Conservation (phyloP, 2,113 vertebrate species). For the Cyphomyrus discorhynchus region DNA sequence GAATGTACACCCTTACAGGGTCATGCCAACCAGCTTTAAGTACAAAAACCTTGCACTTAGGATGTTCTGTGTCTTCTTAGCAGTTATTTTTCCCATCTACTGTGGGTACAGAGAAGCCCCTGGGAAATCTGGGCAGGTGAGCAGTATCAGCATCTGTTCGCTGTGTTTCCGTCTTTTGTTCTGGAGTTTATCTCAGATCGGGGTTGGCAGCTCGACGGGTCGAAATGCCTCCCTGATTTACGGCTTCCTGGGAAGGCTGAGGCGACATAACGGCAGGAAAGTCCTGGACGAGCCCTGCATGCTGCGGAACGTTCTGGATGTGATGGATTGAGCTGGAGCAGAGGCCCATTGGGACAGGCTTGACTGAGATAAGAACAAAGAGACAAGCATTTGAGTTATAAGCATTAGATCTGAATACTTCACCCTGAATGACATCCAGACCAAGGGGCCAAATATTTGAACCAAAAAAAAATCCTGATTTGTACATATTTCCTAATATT, state of each 20-base stretch:
- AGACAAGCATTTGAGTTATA: not conserved
- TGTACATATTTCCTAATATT: not conserved
- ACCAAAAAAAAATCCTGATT: not conserved
- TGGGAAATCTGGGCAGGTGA: slow-evolving; percentile 3
- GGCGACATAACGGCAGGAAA: not conserved
- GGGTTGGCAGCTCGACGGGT: not conserved
- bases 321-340: not conserved
- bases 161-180: slow-evolving; percentile 14
- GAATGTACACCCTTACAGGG: not conserved
- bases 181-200: slow-evolving; percentile 13
- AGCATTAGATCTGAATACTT: not conserved
- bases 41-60: not conserved
- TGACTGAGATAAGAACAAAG: not conserved
- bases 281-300: not conserved
- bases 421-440: not conserved
- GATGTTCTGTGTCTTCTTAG: not conserved
- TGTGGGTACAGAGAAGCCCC: not conserved
- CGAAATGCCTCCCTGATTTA: not conserved
- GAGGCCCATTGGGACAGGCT: not conserved
- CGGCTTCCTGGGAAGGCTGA: slow-evolving; percentile 5
- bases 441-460: not conserved
- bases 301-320: not conserved
- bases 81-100: not conserved
- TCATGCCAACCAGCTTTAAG: not conserved
- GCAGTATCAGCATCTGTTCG: not conserved